These are phyloP conservation scores for Cremastinae sp. DNA, from an alignment of 2,888 invertebrate species.

Conservation along the genomic window DNA sequence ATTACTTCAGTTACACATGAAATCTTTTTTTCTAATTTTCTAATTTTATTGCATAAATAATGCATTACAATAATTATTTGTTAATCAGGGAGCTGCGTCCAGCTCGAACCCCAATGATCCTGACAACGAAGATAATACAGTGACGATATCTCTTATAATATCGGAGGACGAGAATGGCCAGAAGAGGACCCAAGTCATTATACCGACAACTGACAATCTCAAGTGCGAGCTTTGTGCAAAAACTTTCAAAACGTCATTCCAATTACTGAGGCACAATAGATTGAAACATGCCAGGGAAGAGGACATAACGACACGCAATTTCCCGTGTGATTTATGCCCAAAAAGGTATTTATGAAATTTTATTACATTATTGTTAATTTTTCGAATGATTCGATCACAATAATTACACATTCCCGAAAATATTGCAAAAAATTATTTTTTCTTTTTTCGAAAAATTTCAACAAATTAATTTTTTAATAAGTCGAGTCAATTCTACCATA, in stretches of 20 bases:
- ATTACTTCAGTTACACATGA: too few relatives aligned
- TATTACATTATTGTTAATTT: neutral
- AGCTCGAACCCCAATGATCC: conserved; percentile 67
- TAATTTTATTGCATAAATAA: neutral
- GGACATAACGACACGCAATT: conserved; percentile 78
- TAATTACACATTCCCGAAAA: neutral
- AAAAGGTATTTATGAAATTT: conserved; percentile 72
- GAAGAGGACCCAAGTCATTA: conserved; percentile 80
- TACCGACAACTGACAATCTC: conserved; percentile 78
- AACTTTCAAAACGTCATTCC: conserved; percentile 80
- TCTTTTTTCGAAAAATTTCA: too few relatives aligned
- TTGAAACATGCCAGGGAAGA: conserved; percentile 79
- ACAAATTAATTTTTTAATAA: too few relatives aligned
- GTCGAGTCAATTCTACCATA: too few relatives aligned
- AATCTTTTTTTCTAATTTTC: conserved; percentile 53
- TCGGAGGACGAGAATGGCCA: conserved; percentile 80
- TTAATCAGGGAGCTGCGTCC: conserved; percentile 64
- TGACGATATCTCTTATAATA: conserved; percentile 80
- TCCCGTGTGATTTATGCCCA: conserved; percentile 79
- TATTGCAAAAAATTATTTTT: too few relatives aligned
- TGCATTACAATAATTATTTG: neutral
- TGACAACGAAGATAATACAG: conserved; percentile 78
- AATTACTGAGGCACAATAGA: conserved; percentile 78
- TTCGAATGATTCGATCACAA: neutral
- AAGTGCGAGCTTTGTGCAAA: conserved; percentile 82